A percentile compares a stretch with the other conserved stretches of the same genome.
Conservation (phyloP, 2,113 vertebrate genomes). For the Clupea harengus region DNA sequence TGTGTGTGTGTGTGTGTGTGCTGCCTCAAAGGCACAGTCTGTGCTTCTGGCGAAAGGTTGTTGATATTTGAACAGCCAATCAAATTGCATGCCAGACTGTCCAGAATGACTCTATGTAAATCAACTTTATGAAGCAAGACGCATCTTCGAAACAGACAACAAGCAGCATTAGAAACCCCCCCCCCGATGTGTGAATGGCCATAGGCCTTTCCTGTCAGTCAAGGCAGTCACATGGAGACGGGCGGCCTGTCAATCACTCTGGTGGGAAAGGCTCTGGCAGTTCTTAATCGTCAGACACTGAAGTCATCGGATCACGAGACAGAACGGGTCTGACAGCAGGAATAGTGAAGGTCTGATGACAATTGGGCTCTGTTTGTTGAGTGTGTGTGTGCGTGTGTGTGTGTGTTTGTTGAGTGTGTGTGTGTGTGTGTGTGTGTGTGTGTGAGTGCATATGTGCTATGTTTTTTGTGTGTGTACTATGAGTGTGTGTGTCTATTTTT, state of each 20-base stretch:
- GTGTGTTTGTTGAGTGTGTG: background rate
- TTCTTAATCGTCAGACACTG: slow-evolving; percentile 10
- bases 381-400: background rate
- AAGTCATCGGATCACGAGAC: slow-evolving; percentile 8
- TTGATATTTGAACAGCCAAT: too few relatives aligned
- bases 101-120: background rate
- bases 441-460: background rate
- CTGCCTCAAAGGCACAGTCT: too few relatives aligned
- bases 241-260: slow-evolving; percentile 26
- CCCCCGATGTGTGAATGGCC: background rate
- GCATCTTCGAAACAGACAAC: background rate
- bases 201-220: slow-evolving; percentile 25
- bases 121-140: background rate
- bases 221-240: slow-evolving; percentile 12
- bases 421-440: background rate
- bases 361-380: background rate
- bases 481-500: too few relatives aligned
- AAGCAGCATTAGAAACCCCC: background rate
- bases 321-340: slow-evolving; percentile 15
- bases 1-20: too few relatives aligned
- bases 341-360: slow-evolving; percentile 13
- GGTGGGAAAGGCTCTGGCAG: slow-evolving; percentile 21
- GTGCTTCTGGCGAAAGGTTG: too few relatives aligned
- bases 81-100: background rate
- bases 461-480: background rate